Base-by-base conservation (phyloP, 2,113 vertebrate genomes). In the Solea solea region DNA sequence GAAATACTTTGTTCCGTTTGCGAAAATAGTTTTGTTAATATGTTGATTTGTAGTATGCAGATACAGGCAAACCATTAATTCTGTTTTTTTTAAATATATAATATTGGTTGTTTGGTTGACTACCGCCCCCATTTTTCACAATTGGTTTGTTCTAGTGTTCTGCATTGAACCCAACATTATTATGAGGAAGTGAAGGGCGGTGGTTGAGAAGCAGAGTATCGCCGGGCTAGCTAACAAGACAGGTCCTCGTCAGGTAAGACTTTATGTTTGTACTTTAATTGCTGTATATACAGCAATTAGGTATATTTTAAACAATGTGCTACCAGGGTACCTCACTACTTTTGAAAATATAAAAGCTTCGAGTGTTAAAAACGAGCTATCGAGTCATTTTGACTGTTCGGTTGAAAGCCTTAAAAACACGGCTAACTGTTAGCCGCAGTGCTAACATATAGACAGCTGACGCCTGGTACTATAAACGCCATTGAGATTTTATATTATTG, bases 131-230 rank as follows among this genome's bases (percentile, higher is more conserved):
- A 27, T 13, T 55, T 53, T 12, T 0, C 0, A 13, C 0, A 48
- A 4, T 78, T 94, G 90, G 91, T 92, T 66, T 68, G 34, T 5
- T 88, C 93, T 5, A 57, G 4, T 15, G 72, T 74, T 64, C 73
- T 68, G 65, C 40, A 16, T 82, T 57, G 84, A 90, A 88, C 66
- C 53, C 66, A 41, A 46, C 74, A 45, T 40, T 73, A 62, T 68
- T 14, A 88, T 80, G 84, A 92, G 93, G 93, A 94, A 94, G 92
- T 93, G 90, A 90, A 91, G 93, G 94, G 94, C 93, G 93, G 93
- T 95, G 94, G 93, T 94, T 93, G 82, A 87, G 78, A 62, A 73
- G 68, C 76, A 69, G 62, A 78, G 61, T 56, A 78, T 75, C 69
- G 41, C 0, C 41, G 61, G 46, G 67, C 12, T 62, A 79, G 42